Evolutionary conservation across 2,888 invertebrate species (phyloP).

Genomic region (Meteorus cinctellus): DNA sequence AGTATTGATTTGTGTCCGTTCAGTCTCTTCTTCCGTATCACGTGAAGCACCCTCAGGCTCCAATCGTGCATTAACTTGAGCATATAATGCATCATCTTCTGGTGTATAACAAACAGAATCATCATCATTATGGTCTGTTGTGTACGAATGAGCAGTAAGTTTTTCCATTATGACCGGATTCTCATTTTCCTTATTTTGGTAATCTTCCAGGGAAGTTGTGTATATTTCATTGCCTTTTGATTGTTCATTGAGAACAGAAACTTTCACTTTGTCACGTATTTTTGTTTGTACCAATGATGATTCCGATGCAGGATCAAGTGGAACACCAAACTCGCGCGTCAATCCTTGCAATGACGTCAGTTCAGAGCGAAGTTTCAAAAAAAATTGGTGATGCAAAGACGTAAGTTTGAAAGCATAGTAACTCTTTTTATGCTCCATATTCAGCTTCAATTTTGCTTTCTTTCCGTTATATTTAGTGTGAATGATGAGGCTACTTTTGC

Average conservation of each 20-base stretch:
- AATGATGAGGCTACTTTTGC: constrained; percentile 81
- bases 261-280: constrained; percentile 64
- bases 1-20: constrained; percentile 53
- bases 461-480: constrained; percentile 76
- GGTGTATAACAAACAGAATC: constrained; percentile 62
- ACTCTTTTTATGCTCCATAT: constrained; percentile 84
- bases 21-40: constrained; percentile 69
- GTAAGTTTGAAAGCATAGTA: constrained; percentile 85
- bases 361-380: constrained; percentile 82
- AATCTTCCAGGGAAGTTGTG: constrained; percentile 75
- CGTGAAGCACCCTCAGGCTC: constrained; percentile 70
- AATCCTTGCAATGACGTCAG: constrained; percentile 77
- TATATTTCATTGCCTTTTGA: constrained; percentile 28
- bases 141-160: constrained; percentile 48
- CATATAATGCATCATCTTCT: constrained; percentile 67
- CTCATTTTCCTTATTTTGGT: constrained; percentile 83
- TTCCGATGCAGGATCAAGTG: constrained; percentile 62
- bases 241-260: constrained; percentile 60
- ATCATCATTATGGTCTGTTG: constrained; percentile 51
- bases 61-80: constrained; percentile 60
- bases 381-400: constrained; percentile 86
- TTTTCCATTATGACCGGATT: constrained; percentile 74
- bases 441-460: constrained; percentile 82
- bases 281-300: constrained; percentile 60
- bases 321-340: constrained; percentile 72